A percentile compares a stretch with the other conserved stretches of the same genome.
These are phyloP conservation scores for Drosophila novamexicana DNA, from an alignment of 1,140 invertebrate species.

Conservation along the genomic window DNA sequence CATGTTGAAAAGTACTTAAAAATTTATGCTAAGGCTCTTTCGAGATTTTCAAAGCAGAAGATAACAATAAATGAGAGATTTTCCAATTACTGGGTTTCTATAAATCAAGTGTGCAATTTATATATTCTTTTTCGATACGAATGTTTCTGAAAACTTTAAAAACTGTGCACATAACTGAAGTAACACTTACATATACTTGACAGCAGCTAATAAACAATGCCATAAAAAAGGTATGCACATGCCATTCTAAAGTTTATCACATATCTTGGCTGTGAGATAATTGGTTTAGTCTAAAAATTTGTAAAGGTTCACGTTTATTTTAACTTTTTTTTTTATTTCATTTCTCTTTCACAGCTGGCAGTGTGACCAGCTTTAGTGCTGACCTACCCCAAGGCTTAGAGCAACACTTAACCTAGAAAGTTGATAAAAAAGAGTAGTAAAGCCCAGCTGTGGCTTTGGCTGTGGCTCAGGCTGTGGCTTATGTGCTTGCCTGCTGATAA, in stretches of 20 bases:
- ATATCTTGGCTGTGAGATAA: constrained; percentile 15
- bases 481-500: constrained; percentile 37
- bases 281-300: constrained; percentile 25
- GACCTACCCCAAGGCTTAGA: constrained; percentile 49
- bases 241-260: not conserved
- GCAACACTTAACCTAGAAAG: constrained; percentile 46
- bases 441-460: constrained; percentile 21
- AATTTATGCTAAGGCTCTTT: no score
- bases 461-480: constrained; percentile 11
- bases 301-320: not conserved
- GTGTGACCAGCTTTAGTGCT: constrained; percentile 26
- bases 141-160: no score
- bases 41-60: no score
- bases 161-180: no score
- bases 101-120: no score
- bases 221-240: no score
- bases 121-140: no score
- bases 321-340: not conserved
- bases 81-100: no score
- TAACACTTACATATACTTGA: no score
- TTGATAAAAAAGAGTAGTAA: constrained; percentile 25
- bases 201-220: not conserved
- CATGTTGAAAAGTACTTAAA: no score
- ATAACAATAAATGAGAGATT: no score
- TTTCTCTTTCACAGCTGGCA: not conserved